These are phyloP conservation scores for Apaloderma vittatum DNA, from an alignment of 2,113 vertebrate genomes.

Conservation along the genomic window DNA sequence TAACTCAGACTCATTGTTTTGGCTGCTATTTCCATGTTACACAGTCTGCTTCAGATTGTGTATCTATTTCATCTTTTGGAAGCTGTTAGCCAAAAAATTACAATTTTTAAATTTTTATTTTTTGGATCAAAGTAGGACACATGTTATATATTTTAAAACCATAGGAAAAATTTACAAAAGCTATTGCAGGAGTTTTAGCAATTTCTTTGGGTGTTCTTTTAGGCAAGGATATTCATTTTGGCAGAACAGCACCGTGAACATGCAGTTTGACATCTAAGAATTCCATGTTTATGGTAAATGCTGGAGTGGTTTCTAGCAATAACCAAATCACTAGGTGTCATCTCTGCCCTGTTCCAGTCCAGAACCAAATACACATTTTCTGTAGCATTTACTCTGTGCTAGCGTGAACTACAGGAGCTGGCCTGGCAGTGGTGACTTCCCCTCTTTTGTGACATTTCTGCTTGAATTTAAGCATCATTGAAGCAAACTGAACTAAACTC, in stretches of 20 bases:
- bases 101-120: fast-evolving
- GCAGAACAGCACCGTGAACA: neutral
- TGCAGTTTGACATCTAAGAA: neutral
- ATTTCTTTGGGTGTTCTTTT: neutral
- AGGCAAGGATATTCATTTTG: neutral
- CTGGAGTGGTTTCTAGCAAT: neutral
- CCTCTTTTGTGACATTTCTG: neutral
- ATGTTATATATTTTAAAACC: neutral
- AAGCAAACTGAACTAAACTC: neutral
- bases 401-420: neutral
- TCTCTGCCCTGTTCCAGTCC: neutral
- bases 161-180: neutral
- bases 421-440: neutral
- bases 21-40: neutral
- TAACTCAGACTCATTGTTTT: neutral
- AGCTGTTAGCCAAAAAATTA: neutral
- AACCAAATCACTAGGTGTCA: neutral
- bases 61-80: neutral
- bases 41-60: neutral
- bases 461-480: neutral
- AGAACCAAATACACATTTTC: neutral
- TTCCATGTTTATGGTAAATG: neutral
- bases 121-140: neutral
- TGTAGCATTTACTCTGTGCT: neutral
- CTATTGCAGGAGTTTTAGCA: neutral